Evolutionary conservation across 37 sponge, comb jelly and placozoan genomes (phyloP).

Genomic region (Beroe ovata): DNA sequence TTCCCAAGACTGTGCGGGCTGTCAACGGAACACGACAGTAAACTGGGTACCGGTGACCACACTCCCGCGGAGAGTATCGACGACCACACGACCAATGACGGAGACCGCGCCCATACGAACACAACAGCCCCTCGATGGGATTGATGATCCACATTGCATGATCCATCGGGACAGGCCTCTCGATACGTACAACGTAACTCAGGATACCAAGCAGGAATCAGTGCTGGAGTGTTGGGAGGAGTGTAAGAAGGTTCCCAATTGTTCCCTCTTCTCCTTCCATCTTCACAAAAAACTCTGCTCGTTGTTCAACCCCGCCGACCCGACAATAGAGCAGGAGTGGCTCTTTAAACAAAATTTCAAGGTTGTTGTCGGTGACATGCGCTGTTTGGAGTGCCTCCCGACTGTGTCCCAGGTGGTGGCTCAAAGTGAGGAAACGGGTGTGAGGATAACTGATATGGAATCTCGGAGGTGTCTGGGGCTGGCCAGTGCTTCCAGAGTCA

Average conservation of each 20-base stretch:
- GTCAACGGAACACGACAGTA: background rate
- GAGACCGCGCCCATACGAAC: background rate
- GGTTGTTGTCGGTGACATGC: background rate
- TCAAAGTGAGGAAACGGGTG: background rate
- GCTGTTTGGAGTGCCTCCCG: background rate
- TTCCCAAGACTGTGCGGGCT: too few species aligned
- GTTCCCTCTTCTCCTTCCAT: background rate
- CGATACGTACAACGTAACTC: background rate
- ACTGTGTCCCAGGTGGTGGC: background rate
- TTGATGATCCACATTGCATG: background rate
- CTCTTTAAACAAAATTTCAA: background rate
- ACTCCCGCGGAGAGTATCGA: background rate
- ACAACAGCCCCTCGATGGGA: background rate
- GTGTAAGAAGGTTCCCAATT: background rate
- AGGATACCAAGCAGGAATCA: background rate
- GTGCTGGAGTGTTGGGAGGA: background rate
- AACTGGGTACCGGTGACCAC: background rate
- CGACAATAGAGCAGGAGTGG: background rate
- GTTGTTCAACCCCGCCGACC: background rate
- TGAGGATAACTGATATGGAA: background rate
- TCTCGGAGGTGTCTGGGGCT: background rate
- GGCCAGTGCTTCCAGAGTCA: background rate
- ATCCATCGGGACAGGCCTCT: background rate
- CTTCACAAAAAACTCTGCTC: background rate
- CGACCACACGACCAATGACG: background rate